Base-by-base conservation (phyloP, 2,113 vertebrate species). In the Pipra filicauda region DNA sequence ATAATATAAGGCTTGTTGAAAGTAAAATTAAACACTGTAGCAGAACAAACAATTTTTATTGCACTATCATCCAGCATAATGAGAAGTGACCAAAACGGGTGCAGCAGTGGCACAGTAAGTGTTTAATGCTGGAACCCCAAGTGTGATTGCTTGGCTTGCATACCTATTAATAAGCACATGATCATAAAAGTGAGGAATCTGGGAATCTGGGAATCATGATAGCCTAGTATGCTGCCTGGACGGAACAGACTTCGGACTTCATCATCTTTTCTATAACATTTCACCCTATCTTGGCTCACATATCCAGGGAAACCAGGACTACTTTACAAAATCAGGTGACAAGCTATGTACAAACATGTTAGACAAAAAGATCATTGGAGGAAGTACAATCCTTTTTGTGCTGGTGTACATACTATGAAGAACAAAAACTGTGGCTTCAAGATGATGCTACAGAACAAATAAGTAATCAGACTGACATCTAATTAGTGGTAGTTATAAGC, bases 401-500 rank as follows among this genome's bases (percentile, higher is more conserved):
- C 2, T 74, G 41, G 27, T 66, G 43, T 43, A 44, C 8, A n/a
- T 12, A 48, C 30, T 21, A 30, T 15, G 39, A 78, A 83, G 59
- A 86, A 72, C 3, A 84, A 88, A 91, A 90, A 44, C 11, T 64
- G 55, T 66, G 59, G 55, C 76, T 90, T 91, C 0, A 0, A 85
- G 55, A 71, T 0, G 37, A 41, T 65, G 74, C 31, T 37, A 84
- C 33, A 52, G 72, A 77, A 90, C 85, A 96, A 92, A 57, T 74
- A 88, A 83, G 22, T 71, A 71, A 92, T 92, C 57, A 86, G 35
- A 81, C 35, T 77, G 72, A 80, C 51, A 85, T 83, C 46, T 91
- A 61, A 93, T 93, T 89, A 85, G 61, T 51, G 79, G 71, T 57
- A 91, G 80, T 91, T 78, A 78, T 15, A 23, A 85, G 66, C 41